Conservation (phyloP, 2,113 vertebrate species). For the Laterallus jamaicensis region DNA sequence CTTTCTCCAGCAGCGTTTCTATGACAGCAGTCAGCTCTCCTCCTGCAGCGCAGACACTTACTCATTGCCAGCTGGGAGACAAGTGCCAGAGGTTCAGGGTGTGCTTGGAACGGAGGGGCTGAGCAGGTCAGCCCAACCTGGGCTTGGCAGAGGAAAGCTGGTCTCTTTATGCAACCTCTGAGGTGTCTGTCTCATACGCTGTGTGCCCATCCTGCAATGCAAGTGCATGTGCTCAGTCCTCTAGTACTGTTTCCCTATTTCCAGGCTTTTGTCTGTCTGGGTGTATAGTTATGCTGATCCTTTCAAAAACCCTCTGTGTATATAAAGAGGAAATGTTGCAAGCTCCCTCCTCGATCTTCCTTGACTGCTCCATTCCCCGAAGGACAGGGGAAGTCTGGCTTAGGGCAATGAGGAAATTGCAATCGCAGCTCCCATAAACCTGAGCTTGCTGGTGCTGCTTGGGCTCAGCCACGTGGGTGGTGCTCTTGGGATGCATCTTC, state of each 20-base stretch:
- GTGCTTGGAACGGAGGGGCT: neutral
- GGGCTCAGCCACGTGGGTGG: neutral
- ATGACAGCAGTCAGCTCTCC: constrained; percentile 34
- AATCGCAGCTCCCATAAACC: neutral
- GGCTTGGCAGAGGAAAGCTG: neutral
- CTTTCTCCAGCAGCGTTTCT: neutral
- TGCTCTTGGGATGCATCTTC: neutral
- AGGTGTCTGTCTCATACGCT: neutral
- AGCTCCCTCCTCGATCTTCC: neutral
- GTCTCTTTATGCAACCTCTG: neutral
- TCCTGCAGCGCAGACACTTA: neutral
- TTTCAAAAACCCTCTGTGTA: neutral
- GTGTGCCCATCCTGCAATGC: neutral
- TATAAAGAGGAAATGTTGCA: neutral
- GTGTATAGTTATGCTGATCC: neutral
- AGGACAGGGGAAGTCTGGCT: neutral
- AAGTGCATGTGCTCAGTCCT: neutral
- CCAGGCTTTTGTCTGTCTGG: neutral
- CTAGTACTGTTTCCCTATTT: neutral
- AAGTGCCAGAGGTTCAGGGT: neutral
- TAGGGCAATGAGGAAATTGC: neutral
- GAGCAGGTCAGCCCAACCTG: neutral
- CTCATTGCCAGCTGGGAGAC: neutral
- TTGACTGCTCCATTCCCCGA: neutral
- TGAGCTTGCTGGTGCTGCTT: neutral